These are phyloP conservation scores for Patella pellucida DNA, from an alignment of 2,888 invertebrate genomes.

Conservation along the genomic window DNA sequence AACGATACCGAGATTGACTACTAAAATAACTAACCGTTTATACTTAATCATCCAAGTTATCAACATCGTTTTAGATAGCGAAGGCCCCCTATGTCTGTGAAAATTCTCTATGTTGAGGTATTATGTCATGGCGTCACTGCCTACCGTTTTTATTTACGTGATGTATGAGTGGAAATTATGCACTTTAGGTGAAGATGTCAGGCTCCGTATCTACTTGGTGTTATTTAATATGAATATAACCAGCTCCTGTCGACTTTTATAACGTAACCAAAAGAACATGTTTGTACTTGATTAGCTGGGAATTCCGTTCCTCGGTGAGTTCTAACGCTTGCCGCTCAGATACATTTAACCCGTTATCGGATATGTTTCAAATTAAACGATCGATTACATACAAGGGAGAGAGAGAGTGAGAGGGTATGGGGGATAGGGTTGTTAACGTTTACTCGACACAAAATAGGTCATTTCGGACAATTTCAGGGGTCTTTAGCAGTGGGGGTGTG, in stretches of 20 bases:
- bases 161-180: background rate
- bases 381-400: no score
- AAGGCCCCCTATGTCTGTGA: constrained; percentile 1
- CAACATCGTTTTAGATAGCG: background rate
- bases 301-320: no score
- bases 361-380: no score
- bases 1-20: constrained; percentile 15
- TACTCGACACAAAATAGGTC: no score
- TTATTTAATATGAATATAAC: constrained; percentile 3
- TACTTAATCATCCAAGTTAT: constrained; percentile 14
- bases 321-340: no score
- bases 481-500: no score
- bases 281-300: background rate
- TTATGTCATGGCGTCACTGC: constrained; percentile 5
- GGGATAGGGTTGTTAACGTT: no score
- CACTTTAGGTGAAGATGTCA: constrained; percentile 11
- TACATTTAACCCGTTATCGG: no score
- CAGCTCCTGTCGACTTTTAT: background rate
- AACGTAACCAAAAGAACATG: background rate
- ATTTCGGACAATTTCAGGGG: no score
- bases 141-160: constrained; percentile 4
- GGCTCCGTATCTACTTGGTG: background rate
- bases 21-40: constrained; percentile 15
- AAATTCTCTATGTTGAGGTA: background rate
- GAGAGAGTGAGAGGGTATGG: no score